phyloP scores from a whole-genome alignment of 2,797 vertebrate species.

The Lemur catta region DNA sequence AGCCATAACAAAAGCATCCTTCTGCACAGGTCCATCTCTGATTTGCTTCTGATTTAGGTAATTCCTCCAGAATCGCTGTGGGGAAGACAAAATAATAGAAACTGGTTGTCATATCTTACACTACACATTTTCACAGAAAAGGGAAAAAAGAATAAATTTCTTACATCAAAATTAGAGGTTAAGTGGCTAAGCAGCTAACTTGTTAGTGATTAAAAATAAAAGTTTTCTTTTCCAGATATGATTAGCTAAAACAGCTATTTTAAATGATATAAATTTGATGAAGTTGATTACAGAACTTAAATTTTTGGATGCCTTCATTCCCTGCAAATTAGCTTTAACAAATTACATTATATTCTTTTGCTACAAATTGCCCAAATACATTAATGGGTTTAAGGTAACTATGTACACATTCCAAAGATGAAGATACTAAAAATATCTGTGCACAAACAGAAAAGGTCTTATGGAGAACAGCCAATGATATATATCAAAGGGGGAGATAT shows the following conservation, averaged over 20 bases:
- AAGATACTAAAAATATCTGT: conserved; percentile 17
- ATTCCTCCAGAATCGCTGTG: conserved; percentile 91
- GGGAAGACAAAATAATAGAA: conserved; percentile 46
- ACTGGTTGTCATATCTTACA: rapidly evolving
- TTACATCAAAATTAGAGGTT: background rate
- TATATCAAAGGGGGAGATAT: background rate
- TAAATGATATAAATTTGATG: conserved; percentile 19
- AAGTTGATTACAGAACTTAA: conserved; percentile 23
- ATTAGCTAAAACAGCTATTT: conserved; percentile 3
- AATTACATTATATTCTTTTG: background rate
- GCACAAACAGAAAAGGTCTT: background rate
- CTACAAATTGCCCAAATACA: background rate
- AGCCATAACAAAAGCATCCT: conserved; percentile 78
- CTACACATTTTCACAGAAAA: conserved; percentile 10
- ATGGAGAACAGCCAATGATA: background rate
- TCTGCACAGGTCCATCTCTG: conserved; percentile 56
- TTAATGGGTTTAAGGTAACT: background rate
- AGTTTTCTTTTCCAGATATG: conserved; percentile 1
- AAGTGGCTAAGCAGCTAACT: background rate
- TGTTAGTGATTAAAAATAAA: background rate
- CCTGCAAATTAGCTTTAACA: conserved; percentile 44
- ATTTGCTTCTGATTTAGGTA: conserved; percentile 80
- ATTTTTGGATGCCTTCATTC: background rate
- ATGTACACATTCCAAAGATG: background rate
- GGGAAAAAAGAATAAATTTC: background rate